These are phyloP conservation scores for Cyclopterus lumpus DNA, from an alignment of 2,797 vertebrate species.

Conservation along the genomic window DNA sequence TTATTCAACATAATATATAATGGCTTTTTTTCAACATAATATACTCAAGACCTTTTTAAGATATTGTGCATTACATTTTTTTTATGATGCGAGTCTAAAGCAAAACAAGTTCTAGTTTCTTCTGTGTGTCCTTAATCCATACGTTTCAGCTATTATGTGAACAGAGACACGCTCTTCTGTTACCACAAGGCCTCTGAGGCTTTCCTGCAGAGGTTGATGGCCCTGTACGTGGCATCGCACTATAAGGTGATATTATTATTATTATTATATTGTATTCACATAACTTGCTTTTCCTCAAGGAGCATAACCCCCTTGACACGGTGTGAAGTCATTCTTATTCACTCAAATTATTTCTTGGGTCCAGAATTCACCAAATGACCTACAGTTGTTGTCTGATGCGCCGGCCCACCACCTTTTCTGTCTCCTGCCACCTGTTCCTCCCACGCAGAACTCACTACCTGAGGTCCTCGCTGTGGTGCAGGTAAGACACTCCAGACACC, in stretches of 20 bases:
- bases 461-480: constrained; percentile 97
- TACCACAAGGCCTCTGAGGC: constrained; percentile 97
- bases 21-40: not conserved
- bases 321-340: not conserved
- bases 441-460: constrained; percentile 94
- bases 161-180: constrained; percentile 97
- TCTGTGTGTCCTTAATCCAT: constrained; percentile 75
- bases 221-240: constrained; percentile 96
- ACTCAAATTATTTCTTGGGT: not conserved
- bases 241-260: constrained; percentile 89
- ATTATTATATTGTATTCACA: not conserved
- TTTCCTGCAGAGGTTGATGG: constrained; percentile 96
- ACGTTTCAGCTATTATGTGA: constrained; percentile 91
- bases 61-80: not conserved
- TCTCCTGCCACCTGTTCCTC: constrained; percentile 93
- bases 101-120: not conserved
- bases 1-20: not conserved
- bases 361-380: constrained; percentile 97
- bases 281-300: not conserved
- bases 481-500: constrained; percentile 75
- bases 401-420: constrained; percentile 99
- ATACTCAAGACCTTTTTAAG: not conserved
- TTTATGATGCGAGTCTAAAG: not conserved
- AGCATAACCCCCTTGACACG: not conserved
- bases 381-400: constrained; percentile 97